A percentile compares a stretch with the other conserved stretches of the same genome.
These are phyloP conservation scores for Rhinichthys osculus DNA, from an alignment of 2,797 vertebrate species.

Conservation along the genomic window DNA sequence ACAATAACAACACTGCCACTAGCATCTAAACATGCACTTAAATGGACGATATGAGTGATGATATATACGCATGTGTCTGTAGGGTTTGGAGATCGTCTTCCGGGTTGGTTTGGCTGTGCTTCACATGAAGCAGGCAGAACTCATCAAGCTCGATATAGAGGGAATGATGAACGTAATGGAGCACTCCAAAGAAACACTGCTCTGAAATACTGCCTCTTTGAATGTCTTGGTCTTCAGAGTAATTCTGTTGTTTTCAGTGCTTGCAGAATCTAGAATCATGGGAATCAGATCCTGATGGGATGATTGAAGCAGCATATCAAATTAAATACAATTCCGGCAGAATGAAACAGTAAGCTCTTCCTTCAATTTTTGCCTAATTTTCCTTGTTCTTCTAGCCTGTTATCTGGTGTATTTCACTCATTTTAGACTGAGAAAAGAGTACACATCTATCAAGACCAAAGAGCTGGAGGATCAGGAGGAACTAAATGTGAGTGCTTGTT, in stretches of 20 bases:
- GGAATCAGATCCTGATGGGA: conserved; percentile 90
- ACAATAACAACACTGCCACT: background rate
- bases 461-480: conserved; percentile 98
- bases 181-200: background rate
- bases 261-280: conserved; percentile 94
- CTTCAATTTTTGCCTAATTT: background rate
- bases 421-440: conserved; percentile 94
- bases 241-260: conserved; percentile 76
- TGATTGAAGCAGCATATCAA: conserved; percentile 93
- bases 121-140: conserved; percentile 93
- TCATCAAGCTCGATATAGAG: conserved; percentile 97
- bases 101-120: conserved; percentile 93
- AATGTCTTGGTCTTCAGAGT: conserved; percentile 30
- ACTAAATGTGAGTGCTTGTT: conserved; percentile 86
- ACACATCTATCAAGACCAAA: conserved; percentile 97
- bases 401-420: background rate
- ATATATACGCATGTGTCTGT: conserved; percentile 56
- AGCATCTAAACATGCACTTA: background rate
- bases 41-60: background rate
- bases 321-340: conserved; percentile 97
- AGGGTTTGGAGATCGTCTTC: conserved; percentile 98
- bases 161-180: conserved; percentile 92
- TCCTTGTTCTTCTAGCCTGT: background rate
- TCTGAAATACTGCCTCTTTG: background rate
- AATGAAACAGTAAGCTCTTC: conserved; percentile 93